Conservation (phyloP, 2,888 invertebrate genomes). For the Aporophyla lueneburgensis region DNA sequence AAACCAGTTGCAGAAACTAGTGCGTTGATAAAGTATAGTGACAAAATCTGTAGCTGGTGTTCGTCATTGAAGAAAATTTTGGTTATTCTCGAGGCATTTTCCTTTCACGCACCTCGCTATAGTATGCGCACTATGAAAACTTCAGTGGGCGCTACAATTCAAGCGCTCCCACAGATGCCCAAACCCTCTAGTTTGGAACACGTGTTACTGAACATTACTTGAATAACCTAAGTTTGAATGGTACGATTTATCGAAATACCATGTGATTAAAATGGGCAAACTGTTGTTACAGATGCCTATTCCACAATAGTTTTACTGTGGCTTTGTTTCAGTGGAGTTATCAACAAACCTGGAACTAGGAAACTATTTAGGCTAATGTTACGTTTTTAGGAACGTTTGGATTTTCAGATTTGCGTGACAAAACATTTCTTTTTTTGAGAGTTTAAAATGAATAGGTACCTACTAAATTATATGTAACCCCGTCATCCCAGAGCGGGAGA, state of each 20-base stretch:
- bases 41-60: too few relatives aligned
- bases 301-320: background rate
- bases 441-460: too few relatives aligned
- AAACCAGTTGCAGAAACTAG: too few relatives aligned
- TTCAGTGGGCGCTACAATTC: background rate
- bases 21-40: too few relatives aligned
- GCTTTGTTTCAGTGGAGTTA: background rate
- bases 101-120: too few relatives aligned
- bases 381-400: background rate
- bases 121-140: background rate
- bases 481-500: too few relatives aligned
- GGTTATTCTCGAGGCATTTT: background rate
- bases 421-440: too few relatives aligned
- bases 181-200: constrained; percentile 24
- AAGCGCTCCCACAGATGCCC: background rate
- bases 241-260: constrained; percentile 45
- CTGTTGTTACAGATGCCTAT: background rate
- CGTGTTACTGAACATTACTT: constrained; percentile 49
- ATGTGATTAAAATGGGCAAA: constrained; percentile 33
- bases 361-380: background rate
- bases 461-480: too few relatives aligned
- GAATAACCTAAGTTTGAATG: constrained; percentile 43
- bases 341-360: background rate
- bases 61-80: too few relatives aligned
- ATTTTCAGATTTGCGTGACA: too few relatives aligned